Percentiles rank a stretch among this genome's conserved stretches.
Conservation (phyloP, 2,113 vertebrate genomes). For the Fulmarus glacialis region DNA sequence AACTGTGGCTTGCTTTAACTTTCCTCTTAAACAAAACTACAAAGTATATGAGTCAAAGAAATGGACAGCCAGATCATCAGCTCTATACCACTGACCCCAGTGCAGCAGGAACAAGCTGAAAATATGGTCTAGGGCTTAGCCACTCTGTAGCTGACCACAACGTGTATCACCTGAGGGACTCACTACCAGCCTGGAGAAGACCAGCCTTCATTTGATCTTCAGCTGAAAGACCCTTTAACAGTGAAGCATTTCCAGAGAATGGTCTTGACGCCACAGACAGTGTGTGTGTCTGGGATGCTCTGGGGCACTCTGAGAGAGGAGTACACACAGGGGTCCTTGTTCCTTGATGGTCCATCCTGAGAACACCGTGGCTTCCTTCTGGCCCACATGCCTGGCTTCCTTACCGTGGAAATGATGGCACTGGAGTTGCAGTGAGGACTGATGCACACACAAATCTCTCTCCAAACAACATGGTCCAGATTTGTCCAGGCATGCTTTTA, state of each 20-base stretch:
- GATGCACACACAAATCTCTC: not conserved
- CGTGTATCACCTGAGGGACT: not conserved
- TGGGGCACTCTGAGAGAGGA: not conserved
- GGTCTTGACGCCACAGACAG: not conserved
- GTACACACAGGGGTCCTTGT: not conserved
- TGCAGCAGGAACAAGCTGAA: not conserved
- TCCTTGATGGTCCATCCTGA: not conserved
- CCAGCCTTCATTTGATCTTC: not conserved
- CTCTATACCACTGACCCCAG: not conserved
- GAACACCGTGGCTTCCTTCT: not conserved
- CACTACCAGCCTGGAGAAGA: not conserved
- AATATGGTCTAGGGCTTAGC: not conserved
- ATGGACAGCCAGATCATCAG: not conserved
- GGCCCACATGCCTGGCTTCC: not conserved
- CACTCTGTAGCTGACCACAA: not conserved
- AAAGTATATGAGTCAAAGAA: not conserved
- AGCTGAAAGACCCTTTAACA: not conserved
- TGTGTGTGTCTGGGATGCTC: not conserved
- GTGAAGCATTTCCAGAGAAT: not conserved
- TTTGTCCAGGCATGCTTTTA: not conserved
- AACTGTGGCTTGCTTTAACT: conserved; percentile 23
- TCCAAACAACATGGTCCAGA: not conserved
- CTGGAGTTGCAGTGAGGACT: not conserved
- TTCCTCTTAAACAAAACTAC: not conserved
- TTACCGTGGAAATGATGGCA: not conserved